Evolutionary conservation across 2,797 vertebrate species (phyloP), one percentile per base, ranked within the genome.

Genomic region (Acestrorhynchus altus): DNA sequence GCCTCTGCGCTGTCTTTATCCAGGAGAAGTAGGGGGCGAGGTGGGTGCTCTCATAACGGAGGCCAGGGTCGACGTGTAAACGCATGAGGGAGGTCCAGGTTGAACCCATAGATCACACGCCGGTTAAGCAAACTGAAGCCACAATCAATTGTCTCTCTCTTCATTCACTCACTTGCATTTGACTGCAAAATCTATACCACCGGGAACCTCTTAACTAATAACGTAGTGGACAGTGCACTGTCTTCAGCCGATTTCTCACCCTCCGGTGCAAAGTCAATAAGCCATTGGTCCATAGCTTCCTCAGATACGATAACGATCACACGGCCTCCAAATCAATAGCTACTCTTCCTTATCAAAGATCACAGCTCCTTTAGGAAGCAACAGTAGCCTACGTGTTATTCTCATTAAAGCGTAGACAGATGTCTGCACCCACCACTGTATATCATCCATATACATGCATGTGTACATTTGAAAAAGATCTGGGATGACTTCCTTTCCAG

Each of bases 1-100:
- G 71, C 54, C 65, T 72, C 73, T 76, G 81, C 78, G 82, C 86
- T 44, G 79, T 86, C 69, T 85, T 70, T 81, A 83, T 15, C 56
- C 56, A 76, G 82, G 83, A 80, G 73, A 68, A 39, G 78, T 78
- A 77, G 65, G 72, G n/a, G 66, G 83, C 84, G 85, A 88, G 83
- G 85, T 88, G 85, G 35, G 77, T 79, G 64, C 54, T 31, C 54
- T 31, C 56, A 59, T 9, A 6, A 35, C 3, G 4, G 15, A 28
- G 12, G 2, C 1, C 47, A 4, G 28, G 66, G 10, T 65, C 44
- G 51, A 65, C 31, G 28, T 35, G 31, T 47, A 78, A 78, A 69
- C 26, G 65, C 42, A 39, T 40, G 15, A 31, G 16, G 15, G 20
- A 49, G 16, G 31, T 72, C n/a, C 24, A 72, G 60, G 39, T 66